Evolutionary conservation across 2,113 vertebrate species (phyloP).

Genomic region (Oncorhynchus mykiss): DNA sequence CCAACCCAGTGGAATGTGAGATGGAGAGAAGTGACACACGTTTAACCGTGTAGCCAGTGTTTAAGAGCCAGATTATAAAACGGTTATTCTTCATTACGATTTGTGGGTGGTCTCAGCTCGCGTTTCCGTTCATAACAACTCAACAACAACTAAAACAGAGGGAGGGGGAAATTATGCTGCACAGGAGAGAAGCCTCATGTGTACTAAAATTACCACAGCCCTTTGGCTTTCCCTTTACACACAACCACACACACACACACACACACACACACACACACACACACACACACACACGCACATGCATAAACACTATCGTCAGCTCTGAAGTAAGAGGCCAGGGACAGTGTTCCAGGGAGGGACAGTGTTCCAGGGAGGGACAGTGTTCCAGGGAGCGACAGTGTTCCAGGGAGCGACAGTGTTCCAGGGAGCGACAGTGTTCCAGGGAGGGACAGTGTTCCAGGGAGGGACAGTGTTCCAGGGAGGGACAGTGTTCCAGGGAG

Average conservation of each 20-base stretch:
- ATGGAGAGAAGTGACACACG: slow-evolving; percentile 20
- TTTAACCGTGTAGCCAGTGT: slow-evolving; percentile 16
- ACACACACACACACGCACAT: not conserved
- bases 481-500: not conserved
- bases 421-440: not conserved
- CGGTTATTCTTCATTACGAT: slow-evolving; percentile 26
- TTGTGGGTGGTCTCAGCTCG: slow-evolving; percentile 39
- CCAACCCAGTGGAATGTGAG: not conserved
- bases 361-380: not conserved
- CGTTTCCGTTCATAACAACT: not conserved
- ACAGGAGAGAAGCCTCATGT: slow-evolving; percentile 1
- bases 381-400: not conserved
- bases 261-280: no score
- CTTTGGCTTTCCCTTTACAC: no score
- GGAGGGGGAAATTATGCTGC: not conserved
- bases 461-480: no score
- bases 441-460: no score
- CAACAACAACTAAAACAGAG: not conserved
- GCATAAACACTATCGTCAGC: slow-evolving; percentile 4
- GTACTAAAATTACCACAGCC: not conserved
- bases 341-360: not conserved
- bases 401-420: no score
- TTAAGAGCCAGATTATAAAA: slow-evolving; percentile 32
- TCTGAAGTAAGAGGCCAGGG: not conserved
- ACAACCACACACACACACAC: no score